Percentiles rank a stretch among this genome's conserved stretches.
phyloP scores from a whole-genome alignment of 2,113 vertebrate species.

The Lates calcarifer region DNA sequence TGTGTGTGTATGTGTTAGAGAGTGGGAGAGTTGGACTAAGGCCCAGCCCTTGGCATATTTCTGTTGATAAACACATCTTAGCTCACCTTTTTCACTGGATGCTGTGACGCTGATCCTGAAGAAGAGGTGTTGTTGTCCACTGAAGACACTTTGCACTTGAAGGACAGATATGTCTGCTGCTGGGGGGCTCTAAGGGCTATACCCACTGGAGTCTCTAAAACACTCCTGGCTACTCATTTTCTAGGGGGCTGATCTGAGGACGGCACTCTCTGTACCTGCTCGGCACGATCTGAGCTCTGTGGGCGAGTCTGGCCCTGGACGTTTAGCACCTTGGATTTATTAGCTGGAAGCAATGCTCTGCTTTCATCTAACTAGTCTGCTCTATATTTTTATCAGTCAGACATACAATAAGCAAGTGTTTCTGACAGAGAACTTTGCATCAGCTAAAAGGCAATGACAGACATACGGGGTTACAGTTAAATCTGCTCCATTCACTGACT shows the following conservation, averaged over 20 bases:
- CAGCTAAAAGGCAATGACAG: conserved; percentile 6
- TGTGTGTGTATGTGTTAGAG: conserved; percentile 40
- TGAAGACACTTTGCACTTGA: conserved; percentile 16
- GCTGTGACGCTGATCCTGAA: conserved; percentile 29
- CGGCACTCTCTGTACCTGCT: conserved; percentile 45
- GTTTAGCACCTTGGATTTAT: conserved; percentile 36
- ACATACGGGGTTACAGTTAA: background rate
- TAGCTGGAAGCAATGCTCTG: conserved; percentile 7
- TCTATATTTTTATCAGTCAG: background rate
- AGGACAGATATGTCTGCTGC: conserved; percentile 22
- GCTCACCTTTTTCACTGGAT: conserved; percentile 48
- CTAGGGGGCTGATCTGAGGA: conserved; percentile 38
- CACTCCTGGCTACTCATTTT: conserved; percentile 22
- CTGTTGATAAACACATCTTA: conserved; percentile 64
- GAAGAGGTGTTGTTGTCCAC: conserved; percentile 9
- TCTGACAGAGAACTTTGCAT: background rate
- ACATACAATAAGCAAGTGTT: background rate
- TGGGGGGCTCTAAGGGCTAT: background rate
- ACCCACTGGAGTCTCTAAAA: background rate
- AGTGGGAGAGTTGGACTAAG: conserved; percentile 50
- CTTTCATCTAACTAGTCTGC: conserved; percentile 10
- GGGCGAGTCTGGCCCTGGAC: conserved; percentile 29
- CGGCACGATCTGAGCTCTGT: conserved; percentile 33
- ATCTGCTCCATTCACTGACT: conserved; percentile 26
- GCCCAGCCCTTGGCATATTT: conserved; percentile 55